Base-by-base conservation (phyloP, 2,797 vertebrate genomes). In the Sebastes reedi region DNA sequence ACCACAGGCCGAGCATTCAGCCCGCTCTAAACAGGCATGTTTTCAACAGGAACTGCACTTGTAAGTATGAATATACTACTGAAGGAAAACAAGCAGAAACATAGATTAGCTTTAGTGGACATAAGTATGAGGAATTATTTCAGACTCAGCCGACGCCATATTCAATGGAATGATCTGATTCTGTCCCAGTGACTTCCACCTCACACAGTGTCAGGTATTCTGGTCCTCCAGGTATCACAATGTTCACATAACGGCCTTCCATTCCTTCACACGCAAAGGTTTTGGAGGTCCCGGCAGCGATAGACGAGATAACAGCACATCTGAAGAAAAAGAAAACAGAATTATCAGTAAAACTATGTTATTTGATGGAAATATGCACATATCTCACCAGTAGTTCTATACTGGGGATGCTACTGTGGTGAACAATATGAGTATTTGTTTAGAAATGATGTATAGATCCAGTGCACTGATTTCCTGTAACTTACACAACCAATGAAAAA, bases 221-320 rank as follows among this genome's bases (percentile, higher is more conserved):
- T 12, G 0, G 3, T 62, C 24, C 60, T 54, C 68, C 24, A 52
- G 81, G 79, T 62, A 73, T 72, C 24, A 87, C 79, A 56, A 81
- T 52, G 54, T 72, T 87, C 0, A 85, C 7, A 20, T 75, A 79
- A 10, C 25, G 67, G 3, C 75, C 83, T 66, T 69, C 5, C 60
- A 90, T 70, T 14, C 78, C 83, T 24, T 72, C 36, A 50, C 86
- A 88, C 1, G 1, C 3, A 16, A 87, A 85, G 24, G 77, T 83
- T 22, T 50, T 3, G 13, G 83, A 59, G 4, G 3, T 3, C 6
- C 89, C 82, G 4, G n/a, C n/a, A 54, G n/a, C 0, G 5, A 87
- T 76, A 20, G 50, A 78, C 0, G 27, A 14, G 50, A 90, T 88
- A 24, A 60, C 71, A 22, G 46, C 46, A 55, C 82, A 87, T 64